These are phyloP conservation scores for Dromas ardeola DNA, from an alignment of 2,113 vertebrate species.

Conservation along the genomic window DNA sequence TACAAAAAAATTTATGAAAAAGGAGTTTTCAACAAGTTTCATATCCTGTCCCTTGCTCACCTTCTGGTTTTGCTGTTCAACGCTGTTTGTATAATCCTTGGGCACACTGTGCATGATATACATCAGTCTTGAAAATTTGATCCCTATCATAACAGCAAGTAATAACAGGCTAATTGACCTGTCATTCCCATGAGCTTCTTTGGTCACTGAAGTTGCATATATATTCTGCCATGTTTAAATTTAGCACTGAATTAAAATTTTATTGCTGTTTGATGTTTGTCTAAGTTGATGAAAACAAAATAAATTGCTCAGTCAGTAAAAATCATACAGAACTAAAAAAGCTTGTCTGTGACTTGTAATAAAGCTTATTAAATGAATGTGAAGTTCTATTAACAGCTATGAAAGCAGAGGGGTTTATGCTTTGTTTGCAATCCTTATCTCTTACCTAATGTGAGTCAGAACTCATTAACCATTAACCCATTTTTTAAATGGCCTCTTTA, in stretches of 20 bases:
- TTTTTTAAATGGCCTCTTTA: neutral
- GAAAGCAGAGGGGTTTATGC: neutral
- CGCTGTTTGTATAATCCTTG: neutral
- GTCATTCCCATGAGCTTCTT: neutral
- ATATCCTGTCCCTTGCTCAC: neutral
- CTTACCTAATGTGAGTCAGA: neutral
- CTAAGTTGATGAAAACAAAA: neutral
- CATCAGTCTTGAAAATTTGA: neutral
- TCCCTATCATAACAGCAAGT: neutral
- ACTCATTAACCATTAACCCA: conserved; percentile 5
- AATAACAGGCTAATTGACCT: neutral
- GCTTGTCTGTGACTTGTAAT: neutral
- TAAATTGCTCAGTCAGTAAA: neutral
- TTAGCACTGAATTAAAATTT: neutral
- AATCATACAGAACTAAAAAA: neutral
- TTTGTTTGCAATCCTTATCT: neutral
- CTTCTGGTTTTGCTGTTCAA: neutral
- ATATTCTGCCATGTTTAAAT: neutral
- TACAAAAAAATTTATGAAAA: neutral
- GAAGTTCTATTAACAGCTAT: neutral
- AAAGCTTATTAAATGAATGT: neutral
- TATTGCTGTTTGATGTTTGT: neutral
- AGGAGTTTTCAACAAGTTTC: neutral
- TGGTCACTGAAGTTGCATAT: neutral
- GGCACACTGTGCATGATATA: neutral